Percentiles rank a stretch among this genome's conserved stretches.
phyloP scores from a whole-genome alignment of 2,888 invertebrate genomes.

The Autographa gamma region DNA sequence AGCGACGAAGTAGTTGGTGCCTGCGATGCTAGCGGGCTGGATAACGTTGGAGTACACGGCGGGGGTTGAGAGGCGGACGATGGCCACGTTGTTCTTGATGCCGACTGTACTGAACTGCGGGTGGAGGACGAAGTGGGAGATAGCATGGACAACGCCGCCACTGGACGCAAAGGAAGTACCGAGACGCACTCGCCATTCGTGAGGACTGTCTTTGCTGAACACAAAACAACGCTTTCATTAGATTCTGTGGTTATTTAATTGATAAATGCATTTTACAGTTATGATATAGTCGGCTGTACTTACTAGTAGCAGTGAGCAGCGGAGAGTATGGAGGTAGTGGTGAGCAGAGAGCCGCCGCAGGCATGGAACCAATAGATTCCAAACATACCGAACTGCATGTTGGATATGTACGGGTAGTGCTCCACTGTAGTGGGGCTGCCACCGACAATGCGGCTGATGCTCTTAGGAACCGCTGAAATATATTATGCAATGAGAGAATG shows the following conservation, averaged over 20 bases:
- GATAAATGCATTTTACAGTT: conserved; percentile 12
- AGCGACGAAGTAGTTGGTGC: conserved; percentile 53
- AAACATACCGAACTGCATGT: conserved; percentile 65
- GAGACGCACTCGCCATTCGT: conserved; percentile 67
- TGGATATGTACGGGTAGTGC: conserved; percentile 74
- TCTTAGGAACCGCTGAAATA: no score
- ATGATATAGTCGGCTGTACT: conserved; percentile 41
- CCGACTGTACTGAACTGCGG: conserved; percentile 48
- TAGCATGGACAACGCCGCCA: conserved; percentile 59
- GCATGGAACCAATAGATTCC: conserved; percentile 65
- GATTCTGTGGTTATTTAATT: conserved; percentile 27
- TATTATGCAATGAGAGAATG: no score
- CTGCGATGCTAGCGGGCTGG: conserved; percentile 62
- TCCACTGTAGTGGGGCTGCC: conserved; percentile 67
- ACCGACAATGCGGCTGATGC: conserved; percentile 69
- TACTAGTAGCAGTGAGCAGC: conserved; percentile 78
- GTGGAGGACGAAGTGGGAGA: conserved; percentile 60
- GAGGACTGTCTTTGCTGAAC: conserved; percentile 63
- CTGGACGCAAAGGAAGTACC: conserved; percentile 58
- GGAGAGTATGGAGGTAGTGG: conserved; percentile 63
- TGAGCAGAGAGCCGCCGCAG: conserved; percentile 73
- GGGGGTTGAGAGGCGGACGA: conserved; percentile 61
- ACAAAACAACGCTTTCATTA: conserved; percentile 7
- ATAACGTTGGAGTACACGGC: conserved; percentile 52
- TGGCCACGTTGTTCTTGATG: conserved; percentile 67